Base-by-base conservation (phyloP, 30 jellyfish, hydroid and myxozoan genomes). In the Pelagia noctiluca region DNA sequence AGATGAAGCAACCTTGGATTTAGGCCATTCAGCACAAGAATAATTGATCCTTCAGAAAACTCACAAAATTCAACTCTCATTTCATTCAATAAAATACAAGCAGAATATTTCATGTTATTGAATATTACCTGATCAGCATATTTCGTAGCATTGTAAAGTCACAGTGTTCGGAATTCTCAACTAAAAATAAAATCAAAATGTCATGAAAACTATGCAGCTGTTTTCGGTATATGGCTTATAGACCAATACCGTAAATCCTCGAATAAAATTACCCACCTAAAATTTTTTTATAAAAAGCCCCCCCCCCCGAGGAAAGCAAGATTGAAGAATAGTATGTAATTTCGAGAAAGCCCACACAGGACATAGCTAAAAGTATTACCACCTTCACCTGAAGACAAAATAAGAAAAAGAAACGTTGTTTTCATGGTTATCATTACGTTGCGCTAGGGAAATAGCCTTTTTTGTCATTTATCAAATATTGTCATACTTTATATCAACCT, bases 111-210 rank as follows among this genome's bases (percentile, higher is more conserved):
- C 31, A 66, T 8, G 31, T 5, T 18, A 7, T 30, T 0, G 23
- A 21, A 16, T 12, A 63, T 36, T 53, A 91, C 98, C 98, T 85
- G 37, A 95, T 94, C 34, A 94, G 50, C 99, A 94, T 94, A 75
- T 87, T 94, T 26, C 99, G 92, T 31, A 95, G 64, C 99, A 83
- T 95, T 25, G 96, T 80, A 88, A 95, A 95, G 60, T 95, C 99
- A 30, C 99, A 95, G 38, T 95, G 99, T 26, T 74, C 85, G 0
- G 97, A 93, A 75, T 95, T 81, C 64, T 95, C 99, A 81, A 95
- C 99, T 95, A 49, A 28, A 78, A 84, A 32, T 19, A 48, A 34
- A 68, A 36, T 18, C 1, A 31, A 21, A 0, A 60, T n/a, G 42
- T 24, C 0, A 0, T 38, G 36, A 1, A 3, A 30, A 75, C 87